Evolutionary conservation across 2,113 vertebrate genomes (phyloP).

Genomic region (Prietella phreatophila): DNA sequence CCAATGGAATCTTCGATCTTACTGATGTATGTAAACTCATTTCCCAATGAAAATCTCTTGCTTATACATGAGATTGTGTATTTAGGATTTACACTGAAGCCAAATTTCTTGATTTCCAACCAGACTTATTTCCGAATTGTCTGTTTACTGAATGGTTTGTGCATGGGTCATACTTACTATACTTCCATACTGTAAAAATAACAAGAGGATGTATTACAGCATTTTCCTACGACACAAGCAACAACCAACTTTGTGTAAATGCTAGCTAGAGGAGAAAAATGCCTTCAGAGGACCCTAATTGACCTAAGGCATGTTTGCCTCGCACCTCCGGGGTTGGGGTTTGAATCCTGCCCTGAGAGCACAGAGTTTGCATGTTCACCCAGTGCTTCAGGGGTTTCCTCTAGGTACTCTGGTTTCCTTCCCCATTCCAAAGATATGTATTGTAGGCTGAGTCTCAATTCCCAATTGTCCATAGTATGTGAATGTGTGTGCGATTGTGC

Average conservation of each 20-base stretch:
- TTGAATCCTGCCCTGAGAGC: too few relatives aligned
- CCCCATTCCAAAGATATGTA: too few relatives aligned
- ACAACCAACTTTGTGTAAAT: neutral
- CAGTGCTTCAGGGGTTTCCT: too few relatives aligned
- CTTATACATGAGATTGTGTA: neutral
- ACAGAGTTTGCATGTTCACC: too few relatives aligned
- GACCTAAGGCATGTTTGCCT: too few relatives aligned
- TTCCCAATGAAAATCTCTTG: neutral
- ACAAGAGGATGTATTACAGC: neutral
- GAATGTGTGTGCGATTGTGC: too few relatives aligned
- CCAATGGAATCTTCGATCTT: constrained; percentile 71
- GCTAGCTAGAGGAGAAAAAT: neutral
- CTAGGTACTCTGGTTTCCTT: too few relatives aligned
- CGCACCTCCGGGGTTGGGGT: too few relatives aligned
- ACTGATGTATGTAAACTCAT: constrained; percentile 71
- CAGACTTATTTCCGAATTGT: neutral
- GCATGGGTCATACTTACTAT: neutral
- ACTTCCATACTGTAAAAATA: neutral
- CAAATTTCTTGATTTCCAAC: neutral
- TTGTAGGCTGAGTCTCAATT: too few relatives aligned
- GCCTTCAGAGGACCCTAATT: neutral
- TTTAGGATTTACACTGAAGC: neutral
- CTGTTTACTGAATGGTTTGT: neutral
- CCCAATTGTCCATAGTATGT: too few relatives aligned
- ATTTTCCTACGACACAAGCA: neutral